These are phyloP conservation scores for Morone saxatilis DNA, from an alignment of 2,113 vertebrate genomes.

Conservation along the genomic window DNA sequence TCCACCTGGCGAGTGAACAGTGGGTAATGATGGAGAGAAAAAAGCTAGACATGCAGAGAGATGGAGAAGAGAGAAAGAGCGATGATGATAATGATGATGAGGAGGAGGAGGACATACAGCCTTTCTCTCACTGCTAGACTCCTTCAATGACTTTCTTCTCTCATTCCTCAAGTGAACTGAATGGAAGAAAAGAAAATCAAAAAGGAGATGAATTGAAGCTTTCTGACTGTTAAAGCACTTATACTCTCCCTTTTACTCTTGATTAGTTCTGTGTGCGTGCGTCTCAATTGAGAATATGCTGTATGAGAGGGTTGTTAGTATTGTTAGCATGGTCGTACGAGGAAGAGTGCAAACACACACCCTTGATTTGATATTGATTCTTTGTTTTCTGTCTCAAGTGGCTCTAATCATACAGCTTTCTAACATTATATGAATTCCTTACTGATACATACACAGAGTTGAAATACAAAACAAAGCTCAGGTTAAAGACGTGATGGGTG, in stretches of 20 bases:
- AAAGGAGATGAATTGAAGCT: slow-evolving; percentile 33
- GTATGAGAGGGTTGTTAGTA: slow-evolving; percentile 1
- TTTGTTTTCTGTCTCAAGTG: slow-evolving; percentile 23
- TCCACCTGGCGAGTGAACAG: slow-evolving; percentile 66
- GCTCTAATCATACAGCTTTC: background rate
- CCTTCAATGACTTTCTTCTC: slow-evolving; percentile 22
- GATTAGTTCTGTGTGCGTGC: slow-evolving; percentile 8
- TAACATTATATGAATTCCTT: background rate
- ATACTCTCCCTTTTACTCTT: slow-evolving; percentile 23
- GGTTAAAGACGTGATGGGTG: background rate
- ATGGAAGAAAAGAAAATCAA: slow-evolving; percentile 22
- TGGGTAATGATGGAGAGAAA: slow-evolving; percentile 61
- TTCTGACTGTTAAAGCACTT: slow-evolving; percentile 17
- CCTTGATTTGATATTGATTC: slow-evolving; percentile 18
- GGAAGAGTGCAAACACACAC: background rate
- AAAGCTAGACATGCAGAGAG: slow-evolving; percentile 31
- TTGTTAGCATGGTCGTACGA: background rate
- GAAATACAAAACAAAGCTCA: slow-evolving; percentile 1
- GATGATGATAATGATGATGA: slow-evolving; percentile 52
- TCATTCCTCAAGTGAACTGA: slow-evolving; percentile 13
- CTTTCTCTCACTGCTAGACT: slow-evolving; percentile 30
- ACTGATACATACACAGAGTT: background rate
- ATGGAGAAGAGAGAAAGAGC: slow-evolving; percentile 27
- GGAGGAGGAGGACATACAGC: background rate
- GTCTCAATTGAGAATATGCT: background rate